Evolutionary conservation across 2,797 vertebrate genomes (phyloP).

Genomic region (Enoplosus armatus): DNA sequence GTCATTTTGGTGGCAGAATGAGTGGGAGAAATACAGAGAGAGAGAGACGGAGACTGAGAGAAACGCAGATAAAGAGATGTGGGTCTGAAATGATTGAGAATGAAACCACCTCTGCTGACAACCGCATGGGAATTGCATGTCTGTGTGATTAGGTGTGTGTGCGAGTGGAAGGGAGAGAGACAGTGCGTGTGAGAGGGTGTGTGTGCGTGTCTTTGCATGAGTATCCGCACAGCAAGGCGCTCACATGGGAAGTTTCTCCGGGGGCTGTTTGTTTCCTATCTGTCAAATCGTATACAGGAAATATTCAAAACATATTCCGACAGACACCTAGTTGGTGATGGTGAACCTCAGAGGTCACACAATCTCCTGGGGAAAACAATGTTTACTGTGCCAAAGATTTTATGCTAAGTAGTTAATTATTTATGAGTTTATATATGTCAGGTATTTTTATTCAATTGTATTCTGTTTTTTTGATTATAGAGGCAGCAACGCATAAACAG

Average conservation of each 20-base stretch:
- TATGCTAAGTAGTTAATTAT: constrained; percentile 66
- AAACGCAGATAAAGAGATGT: constrained; percentile 40
- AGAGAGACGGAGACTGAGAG: constrained; percentile 13
- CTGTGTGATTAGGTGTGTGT: constrained; percentile 44
- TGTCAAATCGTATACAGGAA: constrained; percentile 68
- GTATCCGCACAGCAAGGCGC: constrained; percentile 37
- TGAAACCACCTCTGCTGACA: constrained; percentile 46
- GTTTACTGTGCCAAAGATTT: constrained; percentile 60
- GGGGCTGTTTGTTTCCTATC: constrained; percentile 74
- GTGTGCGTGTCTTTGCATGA: constrained; percentile 24
- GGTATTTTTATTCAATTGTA: constrained; percentile 11
- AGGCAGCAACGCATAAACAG: neutral
- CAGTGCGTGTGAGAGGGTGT: neutral
- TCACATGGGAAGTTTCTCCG: constrained; percentile 52
- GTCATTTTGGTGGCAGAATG: constrained; percentile 47
- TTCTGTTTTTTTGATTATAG: constrained; percentile 4
- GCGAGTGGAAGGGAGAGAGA: constrained; percentile 1
- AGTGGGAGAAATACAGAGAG: constrained; percentile 33
- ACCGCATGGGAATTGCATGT: constrained; percentile 39
- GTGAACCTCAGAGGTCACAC: constrained; percentile 66
- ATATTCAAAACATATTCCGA: constrained; percentile 69
- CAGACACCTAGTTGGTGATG: constrained; percentile 55
- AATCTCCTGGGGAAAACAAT: constrained; percentile 56
- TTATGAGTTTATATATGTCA: constrained; percentile 34
- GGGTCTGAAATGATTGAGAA: constrained; percentile 49